Conservation (phyloP, 2,888 invertebrate genomes). For the Phortica magna region DNA sequence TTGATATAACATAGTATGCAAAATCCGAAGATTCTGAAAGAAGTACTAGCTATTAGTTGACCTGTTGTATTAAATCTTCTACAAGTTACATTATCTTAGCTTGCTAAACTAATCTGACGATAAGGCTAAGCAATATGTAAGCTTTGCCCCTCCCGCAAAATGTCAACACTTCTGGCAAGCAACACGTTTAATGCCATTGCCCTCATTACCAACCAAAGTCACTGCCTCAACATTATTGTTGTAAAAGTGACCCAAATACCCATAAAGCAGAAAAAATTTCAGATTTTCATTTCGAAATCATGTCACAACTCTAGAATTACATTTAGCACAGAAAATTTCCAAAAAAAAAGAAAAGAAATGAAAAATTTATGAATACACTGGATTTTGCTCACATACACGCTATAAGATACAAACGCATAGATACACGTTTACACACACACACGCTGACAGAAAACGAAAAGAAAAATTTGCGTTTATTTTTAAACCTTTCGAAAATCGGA, state of each 20-base stretch:
- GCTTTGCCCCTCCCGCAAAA: too few relatives aligned
- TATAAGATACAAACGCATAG: constrained; percentile 34
- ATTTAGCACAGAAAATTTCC: constrained; percentile 39
- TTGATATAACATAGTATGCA: background rate
- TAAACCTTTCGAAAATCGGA: constrained; percentile 17
- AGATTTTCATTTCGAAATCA: constrained; percentile 49
- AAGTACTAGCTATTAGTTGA: too few relatives aligned
- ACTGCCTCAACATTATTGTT: background rate
- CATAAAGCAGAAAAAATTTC: background rate
- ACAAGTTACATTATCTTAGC: too few relatives aligned
- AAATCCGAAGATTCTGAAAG: background rate
- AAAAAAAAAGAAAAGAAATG: background rate
- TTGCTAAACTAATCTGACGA: too few relatives aligned
- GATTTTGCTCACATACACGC: constrained; percentile 3
- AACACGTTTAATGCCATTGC: too few relatives aligned
- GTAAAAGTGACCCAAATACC: constrained; percentile 16
- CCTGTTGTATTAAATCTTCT: too few relatives aligned
- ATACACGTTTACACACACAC: constrained; percentile 44
- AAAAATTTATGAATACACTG: background rate
- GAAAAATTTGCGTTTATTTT: constrained; percentile 35
- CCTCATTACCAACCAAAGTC: too few relatives aligned
- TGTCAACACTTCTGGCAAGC: too few relatives aligned
- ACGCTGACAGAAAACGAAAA: constrained; percentile 57
- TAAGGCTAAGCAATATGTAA: too few relatives aligned
- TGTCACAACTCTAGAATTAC: constrained; percentile 66